Conservation (phyloP, 1,140 invertebrate species). For the Hesperophylax magnus region DNA sequence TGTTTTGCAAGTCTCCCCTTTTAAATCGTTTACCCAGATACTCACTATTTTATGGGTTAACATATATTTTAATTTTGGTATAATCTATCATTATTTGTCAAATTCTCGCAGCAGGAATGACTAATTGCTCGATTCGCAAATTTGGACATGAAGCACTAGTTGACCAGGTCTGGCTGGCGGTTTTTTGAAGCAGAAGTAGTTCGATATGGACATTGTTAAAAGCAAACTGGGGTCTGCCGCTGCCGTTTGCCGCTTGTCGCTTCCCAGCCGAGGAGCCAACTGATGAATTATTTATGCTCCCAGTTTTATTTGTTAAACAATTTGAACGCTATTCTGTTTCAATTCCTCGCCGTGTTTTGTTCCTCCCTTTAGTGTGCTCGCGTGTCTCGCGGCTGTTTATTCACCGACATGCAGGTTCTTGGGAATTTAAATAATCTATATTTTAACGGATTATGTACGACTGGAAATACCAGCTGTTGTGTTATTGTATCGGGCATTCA, state of each 20-base stretch:
- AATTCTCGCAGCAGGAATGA: too few relatives aligned
- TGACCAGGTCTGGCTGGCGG: too few relatives aligned
- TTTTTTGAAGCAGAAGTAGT: too few relatives aligned
- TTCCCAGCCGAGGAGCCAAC: not conserved
- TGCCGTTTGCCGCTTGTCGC: not conserved
- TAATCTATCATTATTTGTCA: too few relatives aligned
- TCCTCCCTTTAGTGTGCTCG: constrained; percentile 49
- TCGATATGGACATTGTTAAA: not conserved
- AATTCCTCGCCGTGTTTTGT: constrained; percentile 47
- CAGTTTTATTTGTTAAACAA: constrained; percentile 56
- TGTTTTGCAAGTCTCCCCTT: too few relatives aligned
- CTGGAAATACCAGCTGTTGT: constrained; percentile 20
- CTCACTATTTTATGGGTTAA: too few relatives aligned
- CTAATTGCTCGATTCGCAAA: too few relatives aligned
- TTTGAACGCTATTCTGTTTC: constrained; percentile 54
- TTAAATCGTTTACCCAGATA: too few relatives aligned
- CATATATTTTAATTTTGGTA: too few relatives aligned
- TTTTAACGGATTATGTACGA: constrained; percentile 41
- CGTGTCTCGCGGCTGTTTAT: constrained; percentile 54
- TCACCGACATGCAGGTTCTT: constrained; percentile 44
- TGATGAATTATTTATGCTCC: constrained; percentile 53
- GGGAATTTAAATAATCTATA: constrained; percentile 55
- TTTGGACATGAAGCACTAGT: too few relatives aligned
- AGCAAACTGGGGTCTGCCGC: not conserved
- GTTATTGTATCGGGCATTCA: constrained; percentile 26